These are phyloP conservation scores for Urocitellus parryii DNA, from an alignment of 2,113 vertebrate genomes.

Conservation along the genomic window DNA sequence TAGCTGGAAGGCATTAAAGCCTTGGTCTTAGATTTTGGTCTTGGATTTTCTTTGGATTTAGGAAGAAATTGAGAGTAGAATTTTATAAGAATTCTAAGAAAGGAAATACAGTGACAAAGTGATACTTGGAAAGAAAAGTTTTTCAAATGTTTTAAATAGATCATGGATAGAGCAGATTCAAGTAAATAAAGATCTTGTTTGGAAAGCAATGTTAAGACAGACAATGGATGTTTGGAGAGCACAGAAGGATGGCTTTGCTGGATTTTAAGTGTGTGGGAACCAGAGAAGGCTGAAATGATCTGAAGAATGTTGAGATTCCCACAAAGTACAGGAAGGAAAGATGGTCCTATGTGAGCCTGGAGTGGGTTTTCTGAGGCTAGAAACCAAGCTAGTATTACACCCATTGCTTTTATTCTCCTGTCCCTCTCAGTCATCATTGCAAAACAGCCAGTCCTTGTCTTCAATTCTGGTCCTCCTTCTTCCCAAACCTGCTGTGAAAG, in stretches of 20 bases:
- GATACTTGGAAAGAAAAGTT: neutral
- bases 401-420: neutral
- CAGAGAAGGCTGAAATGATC: neutral
- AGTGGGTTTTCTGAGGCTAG: neutral
- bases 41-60: slow-evolving; percentile 33
- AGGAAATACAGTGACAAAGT: neutral
- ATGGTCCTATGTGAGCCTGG: neutral
- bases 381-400: neutral
- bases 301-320: neutral
- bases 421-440: neutral
- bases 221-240: neutral
- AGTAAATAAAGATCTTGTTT: slow-evolving; percentile 22
- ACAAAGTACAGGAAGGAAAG: neutral
- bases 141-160: slow-evolving; percentile 45
- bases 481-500: neutral
- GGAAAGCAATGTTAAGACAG: neutral
- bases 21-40: neutral
- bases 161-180: neutral
- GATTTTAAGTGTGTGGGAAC: neutral
- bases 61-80: neutral
- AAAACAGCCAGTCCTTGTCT: neutral
- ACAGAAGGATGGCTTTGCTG: neutral
- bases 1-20: neutral
- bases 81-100: neutral
- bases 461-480: neutral